Conservation (phyloP, 2,797 vertebrate genomes). For the Protosalanx chinensis region DNA sequence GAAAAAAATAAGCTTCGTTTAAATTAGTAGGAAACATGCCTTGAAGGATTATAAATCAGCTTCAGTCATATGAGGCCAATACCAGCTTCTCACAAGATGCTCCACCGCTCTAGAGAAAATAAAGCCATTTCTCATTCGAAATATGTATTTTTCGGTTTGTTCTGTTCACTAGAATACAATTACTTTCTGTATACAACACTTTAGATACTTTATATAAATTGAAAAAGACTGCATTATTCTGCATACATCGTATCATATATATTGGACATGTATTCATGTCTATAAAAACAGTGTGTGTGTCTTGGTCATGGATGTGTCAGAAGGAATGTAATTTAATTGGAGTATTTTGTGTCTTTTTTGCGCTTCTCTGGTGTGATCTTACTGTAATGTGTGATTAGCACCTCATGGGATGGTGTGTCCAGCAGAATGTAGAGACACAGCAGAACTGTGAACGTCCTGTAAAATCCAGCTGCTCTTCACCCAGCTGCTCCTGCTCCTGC, state of each 20-base stretch:
- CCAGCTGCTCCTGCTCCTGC: neutral
- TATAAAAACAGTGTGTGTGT: too few species aligned
- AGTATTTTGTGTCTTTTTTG: neutral
- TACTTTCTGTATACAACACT: neutral
- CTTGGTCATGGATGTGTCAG: too few species aligned
- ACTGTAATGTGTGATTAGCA: slow-evolving; percentile 6
- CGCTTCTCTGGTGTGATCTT: neutral
- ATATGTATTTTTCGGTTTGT: neutral
- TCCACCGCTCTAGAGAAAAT: neutral
- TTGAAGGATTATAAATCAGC: slow-evolving; percentile 1
- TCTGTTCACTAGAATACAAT: neutral
- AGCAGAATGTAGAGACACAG: neutral
- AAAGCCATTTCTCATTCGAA: neutral
- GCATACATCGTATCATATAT: too few species aligned
- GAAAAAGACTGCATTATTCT: too few species aligned
- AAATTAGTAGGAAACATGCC: neutral
- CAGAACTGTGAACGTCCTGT: slow-evolving; percentile 1
- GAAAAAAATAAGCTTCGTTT: neutral
- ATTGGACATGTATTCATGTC: too few species aligned
- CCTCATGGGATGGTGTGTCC: neutral
- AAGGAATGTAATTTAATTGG: neutral
- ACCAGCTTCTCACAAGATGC: neutral
- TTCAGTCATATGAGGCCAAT: neutral
- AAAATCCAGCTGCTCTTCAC: slow-evolving; percentile 2
- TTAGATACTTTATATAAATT: too few species aligned